These are phyloP conservation scores for Ianthella basta DNA, from an alignment of 37 sponge, comb jelly and placozoan species.

Conservation along the genomic window DNA sequence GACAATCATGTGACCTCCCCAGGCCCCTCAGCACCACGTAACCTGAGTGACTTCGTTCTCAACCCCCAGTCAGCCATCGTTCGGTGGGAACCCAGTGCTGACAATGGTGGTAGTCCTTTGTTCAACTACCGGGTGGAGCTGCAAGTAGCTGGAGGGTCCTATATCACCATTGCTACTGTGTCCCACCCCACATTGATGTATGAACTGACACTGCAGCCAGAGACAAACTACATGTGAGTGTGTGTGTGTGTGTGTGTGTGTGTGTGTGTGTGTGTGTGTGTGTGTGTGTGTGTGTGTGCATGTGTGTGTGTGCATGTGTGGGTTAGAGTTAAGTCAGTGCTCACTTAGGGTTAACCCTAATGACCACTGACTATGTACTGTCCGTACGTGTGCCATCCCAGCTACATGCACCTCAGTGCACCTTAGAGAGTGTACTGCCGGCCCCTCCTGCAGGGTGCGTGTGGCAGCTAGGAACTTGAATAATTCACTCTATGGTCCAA, in stretches of 20 bases:
- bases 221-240: conserved; percentile 9
- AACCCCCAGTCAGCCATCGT: neutral
- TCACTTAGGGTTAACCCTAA: neutral
- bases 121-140: neutral
- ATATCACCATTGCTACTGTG: neutral
- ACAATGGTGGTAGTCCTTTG: conserved; percentile 13
- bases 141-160: neutral
- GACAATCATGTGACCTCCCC: conserved; percentile 1
- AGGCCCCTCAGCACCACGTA: neutral
- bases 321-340: neutral
- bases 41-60: neutral
- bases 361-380: neutral
- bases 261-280: conserved; percentile 25
- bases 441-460: neutral
- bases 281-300: conserved; percentile 30
- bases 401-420: too few species aligned
- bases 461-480: conserved; percentile 7
- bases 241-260: neutral
- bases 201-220: neutral
- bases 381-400: neutral
- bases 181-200: neutral
- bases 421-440: neutral
- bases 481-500: neutral
- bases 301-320: conserved; percentile 24
- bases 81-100: conserved; percentile 4